Evolutionary conservation across 2,888 invertebrate species (phyloP), one percentile per base, ranked within the genome.

Genomic region (Leptinotarsa haldemani): DNA sequence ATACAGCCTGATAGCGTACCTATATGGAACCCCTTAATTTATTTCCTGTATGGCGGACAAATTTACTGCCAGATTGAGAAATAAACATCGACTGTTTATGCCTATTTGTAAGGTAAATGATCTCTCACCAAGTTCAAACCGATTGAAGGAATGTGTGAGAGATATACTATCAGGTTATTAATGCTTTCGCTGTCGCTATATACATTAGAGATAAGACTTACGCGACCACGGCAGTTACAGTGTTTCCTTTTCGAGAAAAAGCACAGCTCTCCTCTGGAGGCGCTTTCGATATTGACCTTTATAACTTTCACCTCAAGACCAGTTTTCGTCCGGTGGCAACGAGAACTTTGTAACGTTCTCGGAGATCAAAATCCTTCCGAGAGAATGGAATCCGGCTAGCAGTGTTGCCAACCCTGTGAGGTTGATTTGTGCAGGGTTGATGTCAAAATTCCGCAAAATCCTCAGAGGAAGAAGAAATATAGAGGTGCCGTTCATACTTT

Each of bases 181-280:
- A 81, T 80, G 79, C 74, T 74, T 77, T 69, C 74, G 74, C 77
- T 79, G 78, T 78, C 76, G 75, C 72, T 79, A 75, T 77, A 79
- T 74, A 76, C 77, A 77, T 78, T 79, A 76, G 64, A 78, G 80
- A 78, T 84, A 84, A 84, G 83, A 82, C 82, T 81, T 80, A 70
- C 63, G 71, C 69, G 73, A 63, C 66, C 71, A 67, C 61, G 69
- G 53, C 56, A 46, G 58, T 66, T 40, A 15, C 30, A 66, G 25
- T 66, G 47, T 22, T 47, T 56, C 58, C 40, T 56, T 66, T 25
- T 16, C 47, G n/a, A 75, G 74, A 70, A 69, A 40, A n/a, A 74
- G 64, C 67, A 46, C 46, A 1, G 5, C 65, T n/a, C n/a, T 46
- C 18, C 47, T n/a, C 65, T 5, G 18, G 47, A 65, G 46, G 4